Evolutionary conservation across 2,113 vertebrate genomes (phyloP), one percentile per base, ranked within the genome.

Genomic region (Coryphaenoides rupestris): DNA sequence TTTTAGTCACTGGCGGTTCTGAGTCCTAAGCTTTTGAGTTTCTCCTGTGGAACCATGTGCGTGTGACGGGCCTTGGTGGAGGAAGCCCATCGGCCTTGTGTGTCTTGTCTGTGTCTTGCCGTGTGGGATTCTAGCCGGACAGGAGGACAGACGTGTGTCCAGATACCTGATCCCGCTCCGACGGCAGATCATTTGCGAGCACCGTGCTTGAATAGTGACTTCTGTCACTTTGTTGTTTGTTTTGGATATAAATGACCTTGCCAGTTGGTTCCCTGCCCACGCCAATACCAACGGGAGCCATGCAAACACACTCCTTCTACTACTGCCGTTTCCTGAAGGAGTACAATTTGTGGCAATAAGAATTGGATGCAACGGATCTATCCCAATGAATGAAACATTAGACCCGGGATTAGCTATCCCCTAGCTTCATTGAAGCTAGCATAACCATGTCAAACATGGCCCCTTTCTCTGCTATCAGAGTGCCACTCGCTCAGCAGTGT

Each of bases 401-500:
- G 47, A 16, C n/a, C 15, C 15, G 13, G 47, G 47, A 50, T 50
- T 50, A 50, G 15, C 47, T 17, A 17, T 13, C 13, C 15, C 15
- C n/a, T n/a, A 50, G 17, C 15, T 50, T 50, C 47, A n/a, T n/a
- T 50, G 15, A 50, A 50, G n/a, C 47, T 4, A 50, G 47, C 17
- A 17, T 13, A n/a, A 16, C 17, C 19, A 21, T 21, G 19, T 13
- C 53, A 21, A 55, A 55, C 17, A 7, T 21, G 19, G 10, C 19
- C 19, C 53, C 7, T 55, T 68, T 56, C 69, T 49, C 1, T 40
- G 33, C 33, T 40, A 40, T 40, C 33, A 56, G 70, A 65, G 68
- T 19, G 72, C 52, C 49, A 66, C 45, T 66, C 73, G 50, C 69
- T 83, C 82, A 79, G 80, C 80, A 79, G 80, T 79, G 21, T 7